These are phyloP conservation scores for Hylia prasina DNA, from an alignment of 2,113 vertebrate species.

Conservation along the genomic window DNA sequence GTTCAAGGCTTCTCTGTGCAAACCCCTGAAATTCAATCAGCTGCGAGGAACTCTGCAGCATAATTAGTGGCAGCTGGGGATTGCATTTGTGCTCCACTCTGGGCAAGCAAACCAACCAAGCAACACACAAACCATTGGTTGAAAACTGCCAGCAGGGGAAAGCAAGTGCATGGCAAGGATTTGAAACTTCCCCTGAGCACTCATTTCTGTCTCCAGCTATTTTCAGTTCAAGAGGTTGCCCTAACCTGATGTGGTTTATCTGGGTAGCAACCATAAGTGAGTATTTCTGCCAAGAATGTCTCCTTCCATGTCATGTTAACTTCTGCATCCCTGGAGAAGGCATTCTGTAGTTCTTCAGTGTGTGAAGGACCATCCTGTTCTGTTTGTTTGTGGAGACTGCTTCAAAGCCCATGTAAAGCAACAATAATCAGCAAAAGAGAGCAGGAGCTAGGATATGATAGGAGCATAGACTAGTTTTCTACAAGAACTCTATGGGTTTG, in stretches of 20 bases:
- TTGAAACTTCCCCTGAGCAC: background rate
- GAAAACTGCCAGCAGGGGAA: background rate
- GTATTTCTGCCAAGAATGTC: background rate
- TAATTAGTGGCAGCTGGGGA: background rate
- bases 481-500: background rate
- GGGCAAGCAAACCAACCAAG: background rate
- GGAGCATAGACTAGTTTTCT: background rate
- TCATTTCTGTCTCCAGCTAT: background rate
- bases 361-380: background rate
- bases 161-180: background rate
- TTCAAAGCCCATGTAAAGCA: background rate
- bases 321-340: background rate
- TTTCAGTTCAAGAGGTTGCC: background rate
- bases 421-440: background rate
- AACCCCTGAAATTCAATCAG: background rate
- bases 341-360: background rate
- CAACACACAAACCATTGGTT: rapidly evolving
- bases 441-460: background rate
- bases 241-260: background rate
- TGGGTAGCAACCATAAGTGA: background rate
- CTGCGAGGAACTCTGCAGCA: background rate
- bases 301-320: background rate
- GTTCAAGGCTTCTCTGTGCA: background rate
- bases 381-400: background rate
- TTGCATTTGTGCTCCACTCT: background rate